Percentiles rank a stretch among this genome's conserved stretches.
Evolutionary conservation across 53 echinoderm and acorn worm genomes (phyloP).

Genomic region (Apostichopus leukothele): DNA sequence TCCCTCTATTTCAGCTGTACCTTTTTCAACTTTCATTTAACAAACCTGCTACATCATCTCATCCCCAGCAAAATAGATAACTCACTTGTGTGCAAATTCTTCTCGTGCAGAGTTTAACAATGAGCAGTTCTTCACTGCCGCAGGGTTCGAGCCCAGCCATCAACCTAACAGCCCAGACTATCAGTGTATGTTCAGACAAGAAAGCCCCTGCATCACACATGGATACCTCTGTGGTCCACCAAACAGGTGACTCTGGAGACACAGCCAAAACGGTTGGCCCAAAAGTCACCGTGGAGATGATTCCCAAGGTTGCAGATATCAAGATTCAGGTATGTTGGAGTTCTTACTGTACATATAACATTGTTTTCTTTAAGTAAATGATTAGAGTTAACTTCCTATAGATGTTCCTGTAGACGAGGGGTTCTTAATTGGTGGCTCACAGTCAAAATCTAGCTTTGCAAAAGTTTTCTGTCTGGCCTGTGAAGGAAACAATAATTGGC

Average conservation of each 20-base stretch:
- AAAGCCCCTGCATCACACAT: background rate
- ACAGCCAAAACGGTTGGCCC: background rate
- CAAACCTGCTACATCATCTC: no score
- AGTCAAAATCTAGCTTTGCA: no score
- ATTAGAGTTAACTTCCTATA: no score
- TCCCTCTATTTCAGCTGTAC: no score
- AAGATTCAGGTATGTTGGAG: background rate
- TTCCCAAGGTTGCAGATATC: background rate
- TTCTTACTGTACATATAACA: no score
- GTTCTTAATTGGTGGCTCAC: no score
- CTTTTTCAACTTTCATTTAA: no score
- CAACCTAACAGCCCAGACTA: background rate
- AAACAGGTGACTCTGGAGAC: conserved; percentile 4
- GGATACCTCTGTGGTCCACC: background rate
- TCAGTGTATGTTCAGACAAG: conserved; percentile 3
- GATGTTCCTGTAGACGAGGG: no score
- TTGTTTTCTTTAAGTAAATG: no score
- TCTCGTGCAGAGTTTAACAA: background rate
- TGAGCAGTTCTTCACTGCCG: conserved; percentile 37
- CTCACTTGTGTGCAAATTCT: background rate
- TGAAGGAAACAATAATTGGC: no score
- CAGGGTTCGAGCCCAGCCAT: conserved; percentile 15
- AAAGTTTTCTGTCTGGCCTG: no score
- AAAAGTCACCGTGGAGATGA: conserved; percentile 11
- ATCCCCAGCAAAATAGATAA: no score